Evolutionary conservation across 2,113 vertebrate species (phyloP).

Genomic region (Opisthocomus hoazin): DNA sequence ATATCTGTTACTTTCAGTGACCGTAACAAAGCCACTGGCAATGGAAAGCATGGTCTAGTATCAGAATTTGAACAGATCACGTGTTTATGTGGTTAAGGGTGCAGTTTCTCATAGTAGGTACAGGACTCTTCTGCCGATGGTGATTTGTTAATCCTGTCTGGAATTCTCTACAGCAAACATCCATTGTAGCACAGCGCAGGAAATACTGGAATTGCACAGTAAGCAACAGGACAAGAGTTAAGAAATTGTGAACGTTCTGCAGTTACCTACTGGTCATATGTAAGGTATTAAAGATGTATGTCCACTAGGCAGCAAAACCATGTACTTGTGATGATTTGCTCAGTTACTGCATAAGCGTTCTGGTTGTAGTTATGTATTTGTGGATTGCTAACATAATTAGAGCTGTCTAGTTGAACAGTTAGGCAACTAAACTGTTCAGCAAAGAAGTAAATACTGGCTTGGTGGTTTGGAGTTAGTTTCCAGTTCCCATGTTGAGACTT

Average conservation of each 20-base stretch:
- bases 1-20: not conserved
- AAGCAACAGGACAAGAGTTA: not conserved
- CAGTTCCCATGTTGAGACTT: not conserved
- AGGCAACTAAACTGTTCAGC: not conserved
- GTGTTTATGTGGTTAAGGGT: not conserved
- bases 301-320: not conserved
- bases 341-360: not conserved
- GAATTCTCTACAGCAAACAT: not conserved
- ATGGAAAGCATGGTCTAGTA: no score
- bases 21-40: not conserved
- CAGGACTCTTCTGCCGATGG: not conserved
- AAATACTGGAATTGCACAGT: not conserved
- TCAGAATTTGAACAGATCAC: not conserved
- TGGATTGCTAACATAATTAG: not conserved
- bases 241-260: not conserved
- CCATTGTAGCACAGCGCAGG: accelerated
- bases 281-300: not conserved
- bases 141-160: not conserved
- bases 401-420: not conserved
- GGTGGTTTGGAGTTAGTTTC: not conserved
- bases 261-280: not conserved
- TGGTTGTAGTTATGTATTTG: not conserved
- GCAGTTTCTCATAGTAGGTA: not conserved
- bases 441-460: not conserved
- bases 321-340: not conserved